Evolutionary conservation across 2,888 invertebrate genomes (phyloP), one percentile per base, ranked within the genome.

Genomic region (Holacanthella duospinosa): DNA sequence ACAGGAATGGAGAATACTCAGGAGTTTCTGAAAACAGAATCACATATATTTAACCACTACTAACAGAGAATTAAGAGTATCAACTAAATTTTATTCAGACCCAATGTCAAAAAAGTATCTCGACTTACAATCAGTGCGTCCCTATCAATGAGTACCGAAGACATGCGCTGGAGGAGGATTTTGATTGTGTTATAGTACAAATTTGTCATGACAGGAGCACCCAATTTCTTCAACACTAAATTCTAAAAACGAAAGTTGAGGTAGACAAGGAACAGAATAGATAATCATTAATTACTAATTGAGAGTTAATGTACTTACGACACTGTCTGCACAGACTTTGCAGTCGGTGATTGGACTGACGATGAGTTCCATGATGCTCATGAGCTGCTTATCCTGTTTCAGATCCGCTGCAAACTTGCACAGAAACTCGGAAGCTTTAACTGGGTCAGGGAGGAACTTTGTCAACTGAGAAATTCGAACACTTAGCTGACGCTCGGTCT

Each of bases 111-210:
- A 61, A n/a, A n/a, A 43, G 19, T 21, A 54, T 21, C 60, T 21
- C 43, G 27, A 60, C 69, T 71, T 75, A 89, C 85, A 67, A 86
- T 84, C 72, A 95, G 83, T 0, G 94, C 88, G 68, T 88, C 87
- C 74, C 87, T 87, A 77, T 97, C 97, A 16, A 97, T 89, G 89
- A 96, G 92, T 3, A 97, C 93, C 0, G 93, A 94, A 68, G 94
- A 94, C 19, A 94, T 89, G 64, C 96, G 83, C 78, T 96, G 96
- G 63, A 97, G 79, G 56, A 97, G 78, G 85, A 92, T 92, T 80
- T 96, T 96, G 48, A 96, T 89, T 1, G 93, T 93, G 77, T 93
- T 93, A 80, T 95, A 95, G 77, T 95, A 92, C 43, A 93, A 79
- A 79, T 95, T 94, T 1, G 93, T 93, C 87, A 93, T 93, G 2